A percentile compares a stretch with the other conserved stretches of the same genome.
phyloP scores from a whole-genome alignment of 2,113 vertebrate genomes.

The Carassius gibelio region DNA sequence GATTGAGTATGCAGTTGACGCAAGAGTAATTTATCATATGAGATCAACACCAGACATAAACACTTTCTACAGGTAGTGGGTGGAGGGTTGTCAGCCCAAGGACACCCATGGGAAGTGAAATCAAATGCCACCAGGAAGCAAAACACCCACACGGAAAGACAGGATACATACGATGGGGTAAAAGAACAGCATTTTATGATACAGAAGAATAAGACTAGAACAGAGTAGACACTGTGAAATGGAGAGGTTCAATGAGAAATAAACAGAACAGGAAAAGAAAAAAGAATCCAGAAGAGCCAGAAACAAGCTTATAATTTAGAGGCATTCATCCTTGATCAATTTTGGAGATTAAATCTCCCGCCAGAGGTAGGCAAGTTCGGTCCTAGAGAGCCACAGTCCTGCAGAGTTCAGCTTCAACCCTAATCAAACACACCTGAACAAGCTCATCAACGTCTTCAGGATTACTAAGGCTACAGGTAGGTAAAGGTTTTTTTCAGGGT shows the following conservation, averaged over 20 bases:
- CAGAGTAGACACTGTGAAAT: constrained; percentile 14
- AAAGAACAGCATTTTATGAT: constrained; percentile 19
- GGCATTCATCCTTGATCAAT: constrained; percentile 47
- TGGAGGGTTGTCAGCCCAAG: constrained; percentile 35
- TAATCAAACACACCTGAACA: no score
- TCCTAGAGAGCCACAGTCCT: no score
- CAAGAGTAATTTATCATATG: constrained; percentile 37
- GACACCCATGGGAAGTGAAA: constrained; percentile 23
- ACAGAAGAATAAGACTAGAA: neutral
- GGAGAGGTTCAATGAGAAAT: constrained; percentile 18
- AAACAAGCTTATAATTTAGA: constrained; percentile 27
- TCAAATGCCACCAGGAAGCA: constrained; percentile 46
- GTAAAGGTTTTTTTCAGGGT: no score
- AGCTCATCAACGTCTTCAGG: no score
- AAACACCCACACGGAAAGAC: constrained; percentile 40
- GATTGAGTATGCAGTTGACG: constrained; percentile 28
- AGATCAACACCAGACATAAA: constrained; percentile 2
- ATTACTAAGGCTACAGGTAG: no score
- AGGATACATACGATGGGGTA: constrained; percentile 10
- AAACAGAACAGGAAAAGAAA: neutral
- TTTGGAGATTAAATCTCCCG: constrained; percentile 51
- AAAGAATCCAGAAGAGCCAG: neutral
- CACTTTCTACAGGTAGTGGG: constrained; percentile 38
- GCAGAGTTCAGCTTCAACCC: no score
- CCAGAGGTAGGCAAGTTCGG: no score